phyloP scores from a whole-genome alignment of 2,113 vertebrate species.

The Boleophthalmus pectinirostris region DNA sequence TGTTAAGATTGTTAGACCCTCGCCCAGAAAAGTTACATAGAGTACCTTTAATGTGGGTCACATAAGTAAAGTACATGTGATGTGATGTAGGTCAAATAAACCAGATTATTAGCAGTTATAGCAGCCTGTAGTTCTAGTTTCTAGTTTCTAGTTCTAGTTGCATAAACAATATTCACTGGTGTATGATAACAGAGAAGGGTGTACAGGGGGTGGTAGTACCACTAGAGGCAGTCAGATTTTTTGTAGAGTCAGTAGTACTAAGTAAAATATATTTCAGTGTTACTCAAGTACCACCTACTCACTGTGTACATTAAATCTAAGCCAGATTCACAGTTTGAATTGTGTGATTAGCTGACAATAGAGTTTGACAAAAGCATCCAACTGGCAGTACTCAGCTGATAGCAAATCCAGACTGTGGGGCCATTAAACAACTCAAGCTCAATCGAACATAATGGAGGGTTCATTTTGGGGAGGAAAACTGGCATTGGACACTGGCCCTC shows the following conservation, averaged over 20 bases:
- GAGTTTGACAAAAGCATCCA: conserved; percentile 46
- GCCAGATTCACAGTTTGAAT: conserved; percentile 34
- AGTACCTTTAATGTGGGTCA: no score
- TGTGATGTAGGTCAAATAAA: no score
- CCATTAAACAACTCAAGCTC: conserved; percentile 68
- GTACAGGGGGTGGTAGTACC: neutral
- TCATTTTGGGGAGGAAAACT: conserved; percentile 44
- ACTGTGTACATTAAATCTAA: conserved; percentile 15
- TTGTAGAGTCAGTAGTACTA: neutral
- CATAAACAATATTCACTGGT: no score
- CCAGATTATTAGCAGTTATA: no score
- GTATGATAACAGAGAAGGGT: neutral
- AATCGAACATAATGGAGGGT: conserved; percentile 64
- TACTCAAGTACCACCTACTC: neutral
- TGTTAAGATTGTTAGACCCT: no score
- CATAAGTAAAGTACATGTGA: no score
- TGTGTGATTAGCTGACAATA: conserved; percentile 51
- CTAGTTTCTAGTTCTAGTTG: no score
- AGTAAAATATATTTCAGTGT: neutral
- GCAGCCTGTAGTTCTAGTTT: no score
- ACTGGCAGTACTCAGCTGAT: conserved; percentile 72
- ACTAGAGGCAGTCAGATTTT: neutral
- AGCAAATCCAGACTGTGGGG: conserved; percentile 65
- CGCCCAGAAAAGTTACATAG: no score
- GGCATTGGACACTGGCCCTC: conserved; percentile 50